These are phyloP conservation scores for Cryptoblepharus egeriae DNA, from an alignment of 2,797 vertebrate genomes.

Conservation along the genomic window DNA sequence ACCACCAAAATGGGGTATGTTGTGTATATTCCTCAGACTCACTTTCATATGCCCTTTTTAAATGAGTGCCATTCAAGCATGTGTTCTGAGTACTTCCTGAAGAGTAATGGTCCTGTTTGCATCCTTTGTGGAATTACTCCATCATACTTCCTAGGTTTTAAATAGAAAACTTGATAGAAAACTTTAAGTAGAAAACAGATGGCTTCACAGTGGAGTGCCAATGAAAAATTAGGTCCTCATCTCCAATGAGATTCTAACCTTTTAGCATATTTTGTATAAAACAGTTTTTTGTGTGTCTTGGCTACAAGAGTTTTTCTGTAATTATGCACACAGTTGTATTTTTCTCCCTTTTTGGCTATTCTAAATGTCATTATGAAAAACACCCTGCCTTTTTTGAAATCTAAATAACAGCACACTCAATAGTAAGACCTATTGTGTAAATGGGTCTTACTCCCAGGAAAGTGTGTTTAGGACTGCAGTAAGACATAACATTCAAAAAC, in stretches of 20 bases:
- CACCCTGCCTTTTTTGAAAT: constrained; percentile 63
- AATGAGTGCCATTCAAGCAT: not conserved
- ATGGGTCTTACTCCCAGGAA: too few species aligned
- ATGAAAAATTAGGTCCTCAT: not conserved
- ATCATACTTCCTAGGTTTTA: not conserved
- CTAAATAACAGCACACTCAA: too few species aligned
- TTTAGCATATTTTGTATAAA: not conserved
- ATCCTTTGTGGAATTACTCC: not conserved
- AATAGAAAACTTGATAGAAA: not conserved
- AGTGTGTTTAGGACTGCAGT: too few species aligned
- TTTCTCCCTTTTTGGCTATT: constrained; percentile 20
- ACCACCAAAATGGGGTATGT: not conserved
- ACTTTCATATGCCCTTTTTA: not conserved
- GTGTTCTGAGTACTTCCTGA: not conserved
- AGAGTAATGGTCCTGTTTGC: not conserved
- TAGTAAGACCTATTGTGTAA: too few species aligned
- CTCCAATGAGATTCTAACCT: not conserved
- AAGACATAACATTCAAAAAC: constrained; percentile 57
- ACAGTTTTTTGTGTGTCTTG: not conserved
- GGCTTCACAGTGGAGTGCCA: not conserved
- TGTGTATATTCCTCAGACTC: not conserved
- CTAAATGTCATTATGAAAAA: constrained; percentile 54
- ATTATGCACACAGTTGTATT: constrained; percentile 43
- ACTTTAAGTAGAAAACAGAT: not conserved
- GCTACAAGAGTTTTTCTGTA: constrained; percentile 35